These are phyloP conservation scores for Atrichornis clamosus DNA, from an alignment of 2,113 vertebrate species.

Conservation along the genomic window DNA sequence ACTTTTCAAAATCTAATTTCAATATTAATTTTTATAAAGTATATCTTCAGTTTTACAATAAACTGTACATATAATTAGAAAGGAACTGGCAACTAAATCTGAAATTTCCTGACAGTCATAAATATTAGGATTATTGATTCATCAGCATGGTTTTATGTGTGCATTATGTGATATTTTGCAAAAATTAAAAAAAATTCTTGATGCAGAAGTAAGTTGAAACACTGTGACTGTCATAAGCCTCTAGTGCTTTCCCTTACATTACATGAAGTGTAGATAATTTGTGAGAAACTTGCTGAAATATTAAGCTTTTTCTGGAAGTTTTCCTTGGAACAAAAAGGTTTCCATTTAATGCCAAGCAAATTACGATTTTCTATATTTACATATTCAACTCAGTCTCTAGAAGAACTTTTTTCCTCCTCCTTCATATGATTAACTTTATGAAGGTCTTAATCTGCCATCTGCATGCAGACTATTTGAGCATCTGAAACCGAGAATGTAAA, in stretches of 20 bases:
- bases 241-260: not conserved
- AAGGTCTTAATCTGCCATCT: not conserved
- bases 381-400: not conserved
- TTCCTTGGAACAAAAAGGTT: not conserved
- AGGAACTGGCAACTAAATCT: not conserved
- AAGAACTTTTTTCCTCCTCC: not conserved
- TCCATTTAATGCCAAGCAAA: not conserved
- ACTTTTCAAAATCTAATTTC: not conserved
- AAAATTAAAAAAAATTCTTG: not conserved
- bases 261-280: not conserved
- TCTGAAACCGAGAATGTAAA: not conserved
- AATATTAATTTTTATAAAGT: not conserved
- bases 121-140: not conserved
- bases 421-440: not conserved
- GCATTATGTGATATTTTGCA: not conserved
- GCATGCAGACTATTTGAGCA: not conserved
- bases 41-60: not conserved
- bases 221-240: not conserved
- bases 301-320: not conserved
- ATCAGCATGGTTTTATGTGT: not conserved
- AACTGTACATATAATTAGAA: not conserved
- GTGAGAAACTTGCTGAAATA: not conserved
- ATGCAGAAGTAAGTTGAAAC: not conserved
- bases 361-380: not conserved
- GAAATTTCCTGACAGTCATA: not conserved